Percentiles rank a stretch among this genome's conserved stretches.
Conservation (phyloP, 2,797 vertebrate genomes). For the Diplodus puntazzo region DNA sequence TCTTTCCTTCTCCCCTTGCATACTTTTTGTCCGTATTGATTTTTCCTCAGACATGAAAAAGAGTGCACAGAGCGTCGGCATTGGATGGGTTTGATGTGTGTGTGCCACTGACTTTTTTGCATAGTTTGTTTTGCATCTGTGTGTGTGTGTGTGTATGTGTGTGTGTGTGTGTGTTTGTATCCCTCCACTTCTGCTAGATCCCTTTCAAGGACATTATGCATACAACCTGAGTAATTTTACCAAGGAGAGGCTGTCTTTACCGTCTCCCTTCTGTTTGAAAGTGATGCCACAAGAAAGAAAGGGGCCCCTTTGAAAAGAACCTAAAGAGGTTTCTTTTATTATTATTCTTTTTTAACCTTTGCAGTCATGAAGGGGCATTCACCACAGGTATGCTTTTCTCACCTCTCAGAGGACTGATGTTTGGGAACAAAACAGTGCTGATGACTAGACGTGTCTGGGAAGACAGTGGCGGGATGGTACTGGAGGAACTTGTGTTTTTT, state of each 20-base stretch:
- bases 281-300: conserved; percentile 52
- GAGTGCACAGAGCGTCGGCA: conserved; percentile 10
- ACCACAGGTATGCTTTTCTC: conserved; percentile 33
- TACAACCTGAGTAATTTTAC: conserved; percentile 44
- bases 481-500: conserved; percentile 25
- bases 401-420: conserved; percentile 23
- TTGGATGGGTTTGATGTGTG: conserved; percentile 44
- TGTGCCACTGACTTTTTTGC: conserved; percentile 31
- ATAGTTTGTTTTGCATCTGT: conserved; percentile 21
- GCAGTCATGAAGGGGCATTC: conserved; percentile 47
- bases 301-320: conserved; percentile 48
- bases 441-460: conserved; percentile 39
- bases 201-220: conserved; percentile 41
- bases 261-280: conserved; percentile 39
- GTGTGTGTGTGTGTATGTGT: conserved; percentile 8
- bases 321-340: conserved; percentile 6
- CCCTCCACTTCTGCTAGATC: conserved; percentile 15
- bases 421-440: conserved; percentile 36
- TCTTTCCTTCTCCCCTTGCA: conserved; percentile 33
- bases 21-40: conserved; percentile 64
- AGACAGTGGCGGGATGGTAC: neutral
- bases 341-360: conserved; percentile 31
- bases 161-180: neutral
- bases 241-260: conserved; percentile 24
- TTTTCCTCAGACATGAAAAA: conserved; percentile 64